Evolutionary conservation across 2,113 vertebrate species (phyloP).

Genomic region (Boulengeromyrus knoepffleri): DNA sequence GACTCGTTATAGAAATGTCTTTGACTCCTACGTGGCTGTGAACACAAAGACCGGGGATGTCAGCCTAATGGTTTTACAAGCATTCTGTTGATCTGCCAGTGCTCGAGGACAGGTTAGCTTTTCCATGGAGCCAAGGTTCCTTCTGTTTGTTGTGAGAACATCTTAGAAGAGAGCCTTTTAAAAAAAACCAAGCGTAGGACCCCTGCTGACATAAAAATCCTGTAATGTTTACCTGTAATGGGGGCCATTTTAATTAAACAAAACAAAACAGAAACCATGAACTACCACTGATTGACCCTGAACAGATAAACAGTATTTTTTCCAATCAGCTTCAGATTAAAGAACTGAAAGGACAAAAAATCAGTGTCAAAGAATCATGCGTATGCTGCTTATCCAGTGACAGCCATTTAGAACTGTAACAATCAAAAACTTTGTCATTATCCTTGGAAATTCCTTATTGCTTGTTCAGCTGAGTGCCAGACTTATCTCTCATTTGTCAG

Average conservation of each 20-base stretch:
- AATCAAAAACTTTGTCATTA: neutral
- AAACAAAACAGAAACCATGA: neutral
- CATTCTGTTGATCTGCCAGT: neutral
- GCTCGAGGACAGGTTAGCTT: neutral
- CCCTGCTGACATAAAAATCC: neutral
- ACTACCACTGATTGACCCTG: neutral
- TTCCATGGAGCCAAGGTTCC: neutral
- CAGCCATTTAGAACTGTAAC: neutral
- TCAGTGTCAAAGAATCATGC: neutral
- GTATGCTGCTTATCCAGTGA: neutral
- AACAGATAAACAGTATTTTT: neutral
- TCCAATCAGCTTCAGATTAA: neutral
- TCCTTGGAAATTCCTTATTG: conserved; percentile 1
- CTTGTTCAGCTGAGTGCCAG: neutral
- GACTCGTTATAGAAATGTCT: neutral
- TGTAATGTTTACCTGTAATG: neutral
- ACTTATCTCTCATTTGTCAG: conserved; percentile 8
- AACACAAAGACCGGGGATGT: neutral
- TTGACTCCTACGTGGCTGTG: neutral
- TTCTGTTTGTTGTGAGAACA: neutral
- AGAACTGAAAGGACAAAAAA: neutral
- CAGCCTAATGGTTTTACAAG: neutral
- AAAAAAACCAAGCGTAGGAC: neutral
- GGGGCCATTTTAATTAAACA: neutral
- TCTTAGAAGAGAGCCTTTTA: neutral